phyloP scores from a whole-genome alignment of 1,140 invertebrate genomes.

The Tetranychus cinnabarinus region DNA sequence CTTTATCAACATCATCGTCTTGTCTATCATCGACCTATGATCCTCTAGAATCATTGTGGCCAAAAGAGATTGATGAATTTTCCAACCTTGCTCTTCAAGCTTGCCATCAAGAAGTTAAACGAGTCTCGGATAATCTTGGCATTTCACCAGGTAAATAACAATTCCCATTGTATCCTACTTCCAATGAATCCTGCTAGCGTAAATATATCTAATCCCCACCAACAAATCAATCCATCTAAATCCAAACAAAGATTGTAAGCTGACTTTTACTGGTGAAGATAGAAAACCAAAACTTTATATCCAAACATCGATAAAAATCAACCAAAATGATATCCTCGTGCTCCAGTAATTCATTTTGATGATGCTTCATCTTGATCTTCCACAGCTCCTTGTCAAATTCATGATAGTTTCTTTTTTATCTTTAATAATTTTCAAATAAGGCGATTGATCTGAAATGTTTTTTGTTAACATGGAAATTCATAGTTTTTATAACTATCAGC shows the following conservation, averaged over 20 bases:
- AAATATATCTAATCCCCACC: background rate
- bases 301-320: conserved; percentile 6
- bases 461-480: background rate
- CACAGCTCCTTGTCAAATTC: no score
- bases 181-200: background rate
- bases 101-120: background rate
- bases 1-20: background rate
- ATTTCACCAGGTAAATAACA: background rate
- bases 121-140: background rate
- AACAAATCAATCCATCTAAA: background rate
- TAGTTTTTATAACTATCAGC: background rate
- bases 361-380: no score
- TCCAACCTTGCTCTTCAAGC: background rate
- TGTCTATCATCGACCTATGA: background rate
- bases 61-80: background rate
- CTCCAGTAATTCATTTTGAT: background rate
- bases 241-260: background rate
- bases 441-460: no score
- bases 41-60: background rate
- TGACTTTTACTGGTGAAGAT: background rate
- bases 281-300: background rate
- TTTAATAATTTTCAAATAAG: background rate
- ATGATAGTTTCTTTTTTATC: background rate
- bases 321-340: conserved; percentile 10
- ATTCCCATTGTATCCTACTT: background rate